Conservation (phyloP, 1,140 invertebrate genomes). For the Drosophila equinoxialis region DNA sequence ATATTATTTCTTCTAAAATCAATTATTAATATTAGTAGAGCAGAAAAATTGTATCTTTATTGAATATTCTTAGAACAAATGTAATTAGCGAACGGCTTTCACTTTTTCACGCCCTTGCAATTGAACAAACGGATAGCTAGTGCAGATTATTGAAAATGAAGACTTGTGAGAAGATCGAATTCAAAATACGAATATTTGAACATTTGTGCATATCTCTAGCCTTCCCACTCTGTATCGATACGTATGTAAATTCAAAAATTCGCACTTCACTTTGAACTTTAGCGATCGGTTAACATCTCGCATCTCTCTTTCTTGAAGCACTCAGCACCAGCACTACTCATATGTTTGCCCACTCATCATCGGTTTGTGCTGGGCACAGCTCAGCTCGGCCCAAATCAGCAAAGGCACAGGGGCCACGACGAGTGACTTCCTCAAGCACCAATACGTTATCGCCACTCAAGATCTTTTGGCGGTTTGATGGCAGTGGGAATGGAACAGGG, state of each 20-base stretch:
- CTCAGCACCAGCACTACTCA: slow-evolving; percentile 27
- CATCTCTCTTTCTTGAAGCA: slow-evolving; percentile 6
- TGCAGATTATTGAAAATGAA: too few relatives aligned
- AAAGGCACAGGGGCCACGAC: slow-evolving; percentile 10
- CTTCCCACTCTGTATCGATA: neutral
- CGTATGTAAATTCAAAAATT: slow-evolving; percentile 7
- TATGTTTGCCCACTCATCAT: slow-evolving; percentile 47
- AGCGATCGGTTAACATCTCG: slow-evolving; percentile 1
- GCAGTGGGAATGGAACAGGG: slow-evolving; percentile 6
- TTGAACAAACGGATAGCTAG: too few relatives aligned
- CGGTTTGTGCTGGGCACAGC: neutral
- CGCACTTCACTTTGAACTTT: slow-evolving; percentile 10
- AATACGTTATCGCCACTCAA: slow-evolving; percentile 54
- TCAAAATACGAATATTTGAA: too few relatives aligned
- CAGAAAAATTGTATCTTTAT: too few relatives aligned
- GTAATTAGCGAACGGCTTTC: too few relatives aligned
- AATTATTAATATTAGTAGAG: too few relatives aligned
- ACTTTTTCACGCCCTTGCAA: too few relatives aligned
- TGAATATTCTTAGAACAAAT: too few relatives aligned
- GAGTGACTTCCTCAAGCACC: slow-evolving; percentile 53
- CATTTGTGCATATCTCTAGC: too few relatives aligned
- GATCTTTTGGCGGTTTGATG: slow-evolving; percentile 39
- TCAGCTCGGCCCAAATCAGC: neutral
- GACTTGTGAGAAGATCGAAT: too few relatives aligned
- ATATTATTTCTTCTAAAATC: too few relatives aligned